Conservation (phyloP, 2,113 vertebrate species). For the Xiphophorus hellerii region DNA sequence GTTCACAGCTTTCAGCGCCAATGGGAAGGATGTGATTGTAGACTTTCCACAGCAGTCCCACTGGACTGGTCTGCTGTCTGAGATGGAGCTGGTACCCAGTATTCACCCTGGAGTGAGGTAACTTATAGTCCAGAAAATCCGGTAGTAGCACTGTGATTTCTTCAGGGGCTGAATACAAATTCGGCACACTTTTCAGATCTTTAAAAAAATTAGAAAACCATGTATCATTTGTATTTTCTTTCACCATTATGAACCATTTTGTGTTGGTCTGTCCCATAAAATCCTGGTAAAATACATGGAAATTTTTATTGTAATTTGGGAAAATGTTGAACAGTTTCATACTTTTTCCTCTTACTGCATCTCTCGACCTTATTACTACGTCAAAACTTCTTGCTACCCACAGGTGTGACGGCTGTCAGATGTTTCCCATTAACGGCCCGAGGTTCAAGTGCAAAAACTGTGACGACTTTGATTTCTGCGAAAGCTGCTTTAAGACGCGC, state of each 20-base stretch:
- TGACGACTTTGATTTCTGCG: slow-evolving; percentile 98
- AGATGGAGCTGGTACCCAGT: slow-evolving; percentile 98
- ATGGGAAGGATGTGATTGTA: slow-evolving; percentile 97
- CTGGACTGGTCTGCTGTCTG: slow-evolving; percentile 96
- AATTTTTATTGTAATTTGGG: background rate
- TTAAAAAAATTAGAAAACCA: background rate
- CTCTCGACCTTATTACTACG: background rate
- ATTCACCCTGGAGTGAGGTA: slow-evolving; percentile 96
- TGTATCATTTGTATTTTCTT: too few relatives aligned
- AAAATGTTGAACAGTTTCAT: background rate
- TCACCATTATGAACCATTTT: too few relatives aligned
- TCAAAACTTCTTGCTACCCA: background rate
- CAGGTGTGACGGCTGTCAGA: slow-evolving; percentile 98
- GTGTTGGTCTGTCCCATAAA: too few relatives aligned
- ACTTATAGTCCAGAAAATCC: too few relatives aligned
- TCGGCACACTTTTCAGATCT: too few relatives aligned
- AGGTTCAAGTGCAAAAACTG: slow-evolving; percentile 97
- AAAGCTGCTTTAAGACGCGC: slow-evolving; percentile 95
- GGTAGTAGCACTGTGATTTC: too few relatives aligned
- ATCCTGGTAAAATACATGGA: background rate
- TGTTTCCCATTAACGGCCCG: slow-evolving; percentile 97
- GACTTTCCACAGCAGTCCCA: slow-evolving; percentile 98
- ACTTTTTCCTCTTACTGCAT: background rate
- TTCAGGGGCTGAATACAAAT: too few relatives aligned
- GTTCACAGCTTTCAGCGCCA: slow-evolving; percentile 93